Evolutionary conservation across 1,140 invertebrate species (phyloP).

Genomic region (Tyrophagus putrescentiae): DNA sequence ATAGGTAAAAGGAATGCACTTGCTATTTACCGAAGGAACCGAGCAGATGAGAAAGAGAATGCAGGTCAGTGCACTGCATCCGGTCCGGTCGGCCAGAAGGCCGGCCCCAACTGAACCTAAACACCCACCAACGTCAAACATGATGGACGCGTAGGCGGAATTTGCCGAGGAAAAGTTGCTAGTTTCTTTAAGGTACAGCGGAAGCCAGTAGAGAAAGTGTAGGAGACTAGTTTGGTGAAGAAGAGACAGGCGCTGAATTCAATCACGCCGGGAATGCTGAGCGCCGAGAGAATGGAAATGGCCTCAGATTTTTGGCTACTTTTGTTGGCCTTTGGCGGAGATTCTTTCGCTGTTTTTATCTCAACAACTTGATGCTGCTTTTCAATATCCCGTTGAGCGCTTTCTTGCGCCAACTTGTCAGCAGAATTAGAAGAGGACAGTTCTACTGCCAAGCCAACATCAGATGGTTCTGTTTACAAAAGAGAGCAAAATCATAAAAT

Average conservation of each 20-base stretch:
- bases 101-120: constrained; percentile 72
- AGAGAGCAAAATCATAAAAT: no score
- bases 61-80: constrained; percentile 70
- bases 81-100: constrained; percentile 58
- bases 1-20: background rate
- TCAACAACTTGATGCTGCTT: no score
- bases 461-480: background rate
- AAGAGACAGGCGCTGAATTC: constrained; percentile 66
- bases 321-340: no score
- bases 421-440: no score
- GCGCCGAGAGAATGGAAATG: constrained; percentile 57
- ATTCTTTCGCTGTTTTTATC: no score
- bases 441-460: background rate
- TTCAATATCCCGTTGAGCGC: no score
- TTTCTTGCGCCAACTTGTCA: no score
- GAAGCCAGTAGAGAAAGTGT: constrained; percentile 93
- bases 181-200: constrained; percentile 44
- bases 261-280: constrained; percentile 52
- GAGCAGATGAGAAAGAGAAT: constrained; percentile 58
- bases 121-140: constrained; percentile 81
- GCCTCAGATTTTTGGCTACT: no score
- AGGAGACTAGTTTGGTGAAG: constrained; percentile 87
- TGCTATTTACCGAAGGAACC: constrained; percentile 53
- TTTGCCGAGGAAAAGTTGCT: constrained; percentile 39
- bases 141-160: constrained; percentile 66